A percentile compares a stretch with the other conserved stretches of the same genome.
Conservation (phyloP, 2,888 invertebrate species). For the Mesochorus sp. region DNA sequence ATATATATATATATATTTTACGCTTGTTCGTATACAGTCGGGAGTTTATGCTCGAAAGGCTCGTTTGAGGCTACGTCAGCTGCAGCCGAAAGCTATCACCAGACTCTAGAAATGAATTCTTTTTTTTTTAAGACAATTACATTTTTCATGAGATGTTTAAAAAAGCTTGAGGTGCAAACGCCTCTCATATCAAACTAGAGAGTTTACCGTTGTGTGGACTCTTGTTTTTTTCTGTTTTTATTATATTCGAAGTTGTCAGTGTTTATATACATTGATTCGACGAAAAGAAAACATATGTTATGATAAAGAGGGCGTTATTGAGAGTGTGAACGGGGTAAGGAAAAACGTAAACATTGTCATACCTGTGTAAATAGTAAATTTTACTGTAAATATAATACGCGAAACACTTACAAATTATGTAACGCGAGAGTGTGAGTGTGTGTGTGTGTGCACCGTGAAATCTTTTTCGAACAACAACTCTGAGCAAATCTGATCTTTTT, state of each 20-base stretch:
- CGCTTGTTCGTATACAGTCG: not conserved
- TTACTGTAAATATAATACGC: constrained; percentile 70
- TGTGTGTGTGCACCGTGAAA: not conserved
- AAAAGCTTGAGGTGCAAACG: constrained; percentile 32
- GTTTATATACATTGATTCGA: constrained; percentile 22
- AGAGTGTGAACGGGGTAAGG: not conserved
- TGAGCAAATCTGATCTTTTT: constrained; percentile 21
- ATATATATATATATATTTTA: not conserved
- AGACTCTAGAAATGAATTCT: constrained; percentile 17
- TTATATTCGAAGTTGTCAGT: constrained; percentile 24
- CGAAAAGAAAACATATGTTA: not conserved
- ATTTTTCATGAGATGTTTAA: constrained; percentile 35
- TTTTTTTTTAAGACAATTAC: constrained; percentile 57
- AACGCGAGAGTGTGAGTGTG: constrained; percentile 50
- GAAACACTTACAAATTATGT: constrained; percentile 34
- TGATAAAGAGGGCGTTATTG: not conserved
- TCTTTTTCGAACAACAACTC: constrained; percentile 4
- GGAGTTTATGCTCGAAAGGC: not conserved
- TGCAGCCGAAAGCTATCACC: constrained; percentile 31
- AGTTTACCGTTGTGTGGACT: constrained; percentile 56
- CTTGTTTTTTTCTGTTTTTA: constrained; percentile 22
- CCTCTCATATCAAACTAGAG: constrained; percentile 49
- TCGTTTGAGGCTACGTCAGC: constrained; percentile 1
- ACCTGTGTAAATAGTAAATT: constrained; percentile 71
- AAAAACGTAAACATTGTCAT: constrained; percentile 61